Base-by-base conservation (phyloP, 2,113 vertebrate genomes). In the Carassius auratus region DNA sequence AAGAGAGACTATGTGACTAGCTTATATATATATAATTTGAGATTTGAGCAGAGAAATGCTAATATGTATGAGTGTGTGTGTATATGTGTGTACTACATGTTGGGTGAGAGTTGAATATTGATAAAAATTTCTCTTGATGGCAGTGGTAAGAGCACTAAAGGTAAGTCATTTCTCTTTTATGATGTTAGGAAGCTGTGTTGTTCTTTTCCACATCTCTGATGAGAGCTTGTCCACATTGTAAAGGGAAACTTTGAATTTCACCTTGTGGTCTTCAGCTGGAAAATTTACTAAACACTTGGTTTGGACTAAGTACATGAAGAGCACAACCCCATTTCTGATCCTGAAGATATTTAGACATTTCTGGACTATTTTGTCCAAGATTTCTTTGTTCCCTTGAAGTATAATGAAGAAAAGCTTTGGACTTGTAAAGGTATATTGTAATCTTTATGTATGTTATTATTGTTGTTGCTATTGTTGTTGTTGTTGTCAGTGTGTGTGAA, bases 401-500 rank as follows among this genome's bases (percentile, higher is more conserved):
- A 66, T 71, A 71, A 61, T 84, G 61, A 50, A 78, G 62, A 86
- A 71, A 52, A 64, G 55, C 84, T 23, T 71, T 74, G 84, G 68
- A 86, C 84, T 62, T 81, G 30, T 62, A 75, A 30, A 81, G 69
- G 76, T 80, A 83, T 87, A 73, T 82, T 68, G 86, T 87, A 84
- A 83, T 66, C 83, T 81, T 79, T 87, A 64, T 68, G 79, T 83
- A 83, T 36, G 68, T 83, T 83, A 42, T 73, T 83, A 13, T 87
- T 79, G 85, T 89, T 79, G 13, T 74, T 80, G 88, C 59, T 79
- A 26, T 61, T 73, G 36, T 81, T 81, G 85, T 84, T 82, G 87
- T 85, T 82, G 76, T 89, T 68, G 81, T 88, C 76, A 33, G 69
- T 86, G 82, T 57, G 85, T 66, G 88, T 89, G 88, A 78, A 85